A percentile compares a stretch with the other conserved stretches of the same genome.
These are phyloP conservation scores for Rhizoglyphus robini DNA, from an alignment of 1,140 invertebrate genomes.

Conservation along the genomic window DNA sequence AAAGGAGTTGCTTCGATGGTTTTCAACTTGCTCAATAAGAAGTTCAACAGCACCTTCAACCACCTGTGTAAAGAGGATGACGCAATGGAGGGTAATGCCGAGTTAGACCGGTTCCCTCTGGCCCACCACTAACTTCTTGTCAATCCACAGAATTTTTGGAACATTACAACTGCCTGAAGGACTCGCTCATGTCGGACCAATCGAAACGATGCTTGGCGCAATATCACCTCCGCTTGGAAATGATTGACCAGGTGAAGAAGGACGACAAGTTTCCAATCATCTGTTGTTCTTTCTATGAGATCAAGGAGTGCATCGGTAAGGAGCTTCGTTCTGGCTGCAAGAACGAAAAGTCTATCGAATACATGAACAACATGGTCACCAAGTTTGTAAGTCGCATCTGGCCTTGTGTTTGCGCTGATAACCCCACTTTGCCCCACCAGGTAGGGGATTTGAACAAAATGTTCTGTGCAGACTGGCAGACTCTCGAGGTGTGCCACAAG, in stretches of 20 bases:
- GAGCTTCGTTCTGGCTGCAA: background rate
- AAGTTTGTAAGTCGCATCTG: constrained; percentile 1
- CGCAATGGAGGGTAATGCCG: background rate
- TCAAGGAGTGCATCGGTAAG: background rate
- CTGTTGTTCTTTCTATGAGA: background rate
- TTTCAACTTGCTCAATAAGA: background rate
- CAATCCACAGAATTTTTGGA: background rate
- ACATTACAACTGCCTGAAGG: background rate
- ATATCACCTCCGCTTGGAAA: background rate
- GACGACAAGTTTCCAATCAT: background rate
- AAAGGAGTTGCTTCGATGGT: constrained; percentile 6
- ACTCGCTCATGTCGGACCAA: background rate
- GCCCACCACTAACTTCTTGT: background rate
- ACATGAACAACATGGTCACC: background rate
- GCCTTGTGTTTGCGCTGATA: background rate
- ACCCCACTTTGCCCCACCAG: background rate
- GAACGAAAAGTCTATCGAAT: background rate
- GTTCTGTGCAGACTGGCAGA: background rate
- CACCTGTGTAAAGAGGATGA: background rate
- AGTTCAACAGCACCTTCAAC: background rate
- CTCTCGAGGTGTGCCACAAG: background rate
- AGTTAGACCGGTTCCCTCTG: background rate
- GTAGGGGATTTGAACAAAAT: constrained; percentile 4
- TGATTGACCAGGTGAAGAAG: background rate
- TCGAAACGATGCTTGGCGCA: background rate